These are phyloP conservation scores for Sebastiscus tertius DNA, from an alignment of 2,797 vertebrate genomes.

Conservation along the genomic window DNA sequence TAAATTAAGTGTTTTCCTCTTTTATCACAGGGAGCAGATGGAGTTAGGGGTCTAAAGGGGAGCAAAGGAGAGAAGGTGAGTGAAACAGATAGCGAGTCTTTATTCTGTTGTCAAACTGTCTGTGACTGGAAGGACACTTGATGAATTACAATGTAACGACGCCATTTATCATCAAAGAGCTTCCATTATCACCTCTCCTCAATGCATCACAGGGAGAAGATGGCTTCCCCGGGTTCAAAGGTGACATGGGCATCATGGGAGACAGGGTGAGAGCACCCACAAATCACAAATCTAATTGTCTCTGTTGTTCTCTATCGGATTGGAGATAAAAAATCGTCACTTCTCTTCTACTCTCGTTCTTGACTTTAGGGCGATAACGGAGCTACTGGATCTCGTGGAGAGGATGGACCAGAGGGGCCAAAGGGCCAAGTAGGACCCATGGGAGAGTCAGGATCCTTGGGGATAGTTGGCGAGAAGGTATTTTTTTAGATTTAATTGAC, in stretches of 20 bases:
- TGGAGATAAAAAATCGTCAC: background rate
- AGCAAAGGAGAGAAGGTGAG: constrained; percentile 94
- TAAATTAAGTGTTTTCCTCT: background rate
- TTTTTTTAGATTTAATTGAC: background rate
- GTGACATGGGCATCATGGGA: constrained; percentile 89
- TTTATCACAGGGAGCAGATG: constrained; percentile 88
- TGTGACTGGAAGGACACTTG: constrained; percentile 10
- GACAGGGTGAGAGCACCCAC: constrained; percentile 84
- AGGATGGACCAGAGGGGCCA: constrained; percentile 90
- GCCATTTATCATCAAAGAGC: constrained; percentile 19
- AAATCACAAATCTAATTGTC: background rate
- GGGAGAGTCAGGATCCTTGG: constrained; percentile 83
- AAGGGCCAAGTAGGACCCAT: constrained; percentile 86
- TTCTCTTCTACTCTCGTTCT: background rate
- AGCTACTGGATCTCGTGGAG: constrained; percentile 81
- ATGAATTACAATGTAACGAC: constrained; percentile 9
- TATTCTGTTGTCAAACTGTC: constrained; percentile 18
- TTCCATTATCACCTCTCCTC: constrained; percentile 26
- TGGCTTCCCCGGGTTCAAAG: constrained; percentile 92
- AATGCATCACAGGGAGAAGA: constrained; percentile 88
- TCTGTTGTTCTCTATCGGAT: background rate
- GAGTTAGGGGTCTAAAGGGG: constrained; percentile 91
- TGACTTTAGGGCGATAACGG: constrained; percentile 86
- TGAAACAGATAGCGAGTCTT: constrained; percentile 1
- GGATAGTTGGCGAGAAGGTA: constrained; percentile 88